Evolutionary conservation across 2,113 vertebrate species (phyloP).

Genomic region (Caranx ignobilis): DNA sequence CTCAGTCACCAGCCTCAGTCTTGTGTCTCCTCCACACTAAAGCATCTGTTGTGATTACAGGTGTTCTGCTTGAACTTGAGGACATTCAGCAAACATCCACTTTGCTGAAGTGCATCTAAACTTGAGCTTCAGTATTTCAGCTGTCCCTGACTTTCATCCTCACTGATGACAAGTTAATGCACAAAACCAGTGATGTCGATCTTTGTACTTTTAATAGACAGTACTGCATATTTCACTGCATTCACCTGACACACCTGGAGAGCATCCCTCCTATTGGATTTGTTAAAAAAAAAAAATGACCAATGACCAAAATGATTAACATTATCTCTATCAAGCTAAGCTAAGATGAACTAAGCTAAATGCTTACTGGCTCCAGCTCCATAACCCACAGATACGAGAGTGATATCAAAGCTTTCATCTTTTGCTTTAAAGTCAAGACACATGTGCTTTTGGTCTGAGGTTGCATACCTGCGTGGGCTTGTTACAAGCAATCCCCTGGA

Average conservation of each 20-base stretch:
- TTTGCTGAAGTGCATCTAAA: not conserved
- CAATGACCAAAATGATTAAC: not conserved
- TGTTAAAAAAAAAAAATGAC: not conserved
- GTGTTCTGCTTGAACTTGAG: not conserved
- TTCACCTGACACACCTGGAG: not conserved
- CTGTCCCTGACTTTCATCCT: not conserved
- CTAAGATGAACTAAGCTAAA: not conserved
- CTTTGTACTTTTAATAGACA: not conserved
- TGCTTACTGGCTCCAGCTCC: not conserved
- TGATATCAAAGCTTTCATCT: not conserved
- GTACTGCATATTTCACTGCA: not conserved
- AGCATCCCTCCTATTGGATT: not conserved
- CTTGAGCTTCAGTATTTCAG: not conserved
- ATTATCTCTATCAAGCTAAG: too few species aligned
- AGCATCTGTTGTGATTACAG: not conserved
- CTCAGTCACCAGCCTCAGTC: not conserved
- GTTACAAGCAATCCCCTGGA: conserved; percentile 93
- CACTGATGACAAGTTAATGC: not conserved
- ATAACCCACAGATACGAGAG: not conserved
- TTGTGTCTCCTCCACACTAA: not conserved
- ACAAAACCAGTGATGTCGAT: not conserved
- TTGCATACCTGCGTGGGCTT: conserved; percentile 91
- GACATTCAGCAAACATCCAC: conserved; percentile 2
- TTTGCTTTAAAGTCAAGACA: not conserved
- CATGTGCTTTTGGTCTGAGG: not conserved